Evolutionary conservation across 2,888 invertebrate species (phyloP).

Genomic region (Pseudococcus jackbeardsleyi): DNA sequence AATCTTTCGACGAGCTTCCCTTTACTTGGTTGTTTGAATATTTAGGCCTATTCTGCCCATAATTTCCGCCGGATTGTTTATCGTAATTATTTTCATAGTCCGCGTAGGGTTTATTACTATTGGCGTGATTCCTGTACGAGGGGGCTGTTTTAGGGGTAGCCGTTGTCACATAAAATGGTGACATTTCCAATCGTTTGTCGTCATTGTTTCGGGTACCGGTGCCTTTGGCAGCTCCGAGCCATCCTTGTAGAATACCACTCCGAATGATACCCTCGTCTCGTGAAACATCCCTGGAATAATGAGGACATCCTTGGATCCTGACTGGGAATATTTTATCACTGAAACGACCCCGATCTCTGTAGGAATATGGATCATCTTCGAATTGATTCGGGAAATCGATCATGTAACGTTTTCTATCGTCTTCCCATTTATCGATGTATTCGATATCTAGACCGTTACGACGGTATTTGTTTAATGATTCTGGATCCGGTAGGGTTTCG

Average conservation of each 20-base stretch:
- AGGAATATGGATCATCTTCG: neutral
- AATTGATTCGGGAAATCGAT: neutral
- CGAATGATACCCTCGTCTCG: neutral
- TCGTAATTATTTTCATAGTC: slow-evolving; percentile 21
- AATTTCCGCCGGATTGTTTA: neutral
- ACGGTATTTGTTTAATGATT: slow-evolving; percentile 10
- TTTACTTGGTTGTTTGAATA: slow-evolving; percentile 3
- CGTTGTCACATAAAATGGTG: slow-evolving; percentile 48
- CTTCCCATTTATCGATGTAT: slow-evolving; percentile 20
- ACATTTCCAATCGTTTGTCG: slow-evolving; percentile 29
- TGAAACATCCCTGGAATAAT: slow-evolving; percentile 43
- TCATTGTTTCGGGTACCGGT: neutral
- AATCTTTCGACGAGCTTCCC: slow-evolving; percentile 25
- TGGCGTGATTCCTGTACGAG: slow-evolving; percentile 48
- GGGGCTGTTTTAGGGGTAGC: slow-evolving; percentile 48
- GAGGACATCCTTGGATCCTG: slow-evolving; percentile 30
- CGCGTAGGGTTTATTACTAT: slow-evolving; percentile 25
- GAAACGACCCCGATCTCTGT: slow-evolving; percentile 7
- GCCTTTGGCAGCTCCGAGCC: slow-evolving; percentile 49
- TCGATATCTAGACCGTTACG: slow-evolving; percentile 29
- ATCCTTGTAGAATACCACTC: slow-evolving; percentile 52
- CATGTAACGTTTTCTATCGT: slow-evolving; percentile 19
- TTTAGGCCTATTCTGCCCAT: neutral
- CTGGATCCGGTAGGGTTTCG: neutral
- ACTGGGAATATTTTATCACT: slow-evolving; percentile 22